Base-by-base conservation (phyloP, 2,888 invertebrate genomes). In the Busseola fusca region DNA sequence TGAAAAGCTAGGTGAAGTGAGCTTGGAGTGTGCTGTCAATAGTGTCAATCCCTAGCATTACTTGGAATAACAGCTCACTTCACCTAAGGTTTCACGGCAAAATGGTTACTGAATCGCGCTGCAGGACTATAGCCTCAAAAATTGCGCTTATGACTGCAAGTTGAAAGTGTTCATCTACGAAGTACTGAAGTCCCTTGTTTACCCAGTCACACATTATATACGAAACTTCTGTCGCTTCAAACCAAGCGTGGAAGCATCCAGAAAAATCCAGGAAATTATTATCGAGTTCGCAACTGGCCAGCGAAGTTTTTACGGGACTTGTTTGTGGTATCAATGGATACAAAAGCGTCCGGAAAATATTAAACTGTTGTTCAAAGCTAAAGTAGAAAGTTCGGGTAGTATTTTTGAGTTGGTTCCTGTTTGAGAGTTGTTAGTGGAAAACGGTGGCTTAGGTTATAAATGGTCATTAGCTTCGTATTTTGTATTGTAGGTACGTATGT, bases 221-320 rank as follows among this genome's bases (percentile, higher is more conserved):
- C 42, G 21, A 79, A 50, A 72, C 48, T 79, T 48, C 64, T 60
- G 12, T 34, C 76, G 79, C 65, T 69, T 30, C 52, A 64, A 72
- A 75, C 70, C 50, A 37, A 63, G 52, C 65, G 66, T 68, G 71
- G 60, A 72, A 73, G 60, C 48, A 64, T 78, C 60, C 54, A 77
- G 78, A 75, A 75, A 75, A 54, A 69, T 78, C 58, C 37, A 69
- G 58, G 59, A 78, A 80, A 81, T 74, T 82, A 81, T 60, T 79
- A 81, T 69, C 72, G 66, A 69, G 72, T 76, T 69, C 65, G 16
- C 69, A 69, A 72, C 79, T 69, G 59, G 50, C 54, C 57, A 37
- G 52, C 40, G 21, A 81, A 79, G 59, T 81, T 79, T 76, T 66
- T 69, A 72, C 69, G n/a, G n/a, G 21, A 30, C 64, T 69, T 72